Evolutionary conservation across 1,140 invertebrate genomes (phyloP), one percentile per base, ranked within the genome.

Genomic region (Alviniconcha marisindica): DNA sequence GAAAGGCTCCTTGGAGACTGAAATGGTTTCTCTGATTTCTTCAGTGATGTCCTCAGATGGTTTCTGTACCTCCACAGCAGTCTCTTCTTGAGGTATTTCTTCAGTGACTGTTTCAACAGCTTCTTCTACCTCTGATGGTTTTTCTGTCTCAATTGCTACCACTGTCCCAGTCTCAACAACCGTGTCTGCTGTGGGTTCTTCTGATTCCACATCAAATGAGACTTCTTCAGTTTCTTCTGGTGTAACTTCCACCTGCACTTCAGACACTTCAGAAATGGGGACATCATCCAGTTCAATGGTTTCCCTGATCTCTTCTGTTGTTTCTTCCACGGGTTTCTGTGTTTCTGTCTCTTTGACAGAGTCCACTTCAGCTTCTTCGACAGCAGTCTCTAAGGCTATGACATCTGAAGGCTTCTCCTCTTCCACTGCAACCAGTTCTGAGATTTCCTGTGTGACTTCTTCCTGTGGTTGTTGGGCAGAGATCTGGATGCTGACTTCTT

Each of bases 321-420:
- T 78, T 15, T 84, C 84, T 76, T 88, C 87, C 42, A 77, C 74
- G n/a, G 87, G 85, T 78, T 81, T 83, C 56, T 87, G 60, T 48
- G 79, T 42, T 76, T 87, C 83, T 18, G 38, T 63, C 48, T 79
- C 77, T 38, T n/a, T 51, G 28, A 81, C 51, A 40, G 51, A 48
- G n/a, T 51, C 69, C 54, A 51, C 66, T 71, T 40, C 40, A 31
- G 66, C n/a, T 18, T 54, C 33, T 54, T 83, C 78, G 31, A 44
- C 36, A 14, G 31, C 18, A 36, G 48, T 38, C 51, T 87, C 84
- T 80, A 44, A 3, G 38, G 33, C 15, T n/a, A 28, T 83, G 36
- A 76, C 73, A 71, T 84, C 78, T 40, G 63, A 60, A 40, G n/a
- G 69, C 33, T 81, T 78, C 79, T 83, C 48, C 5, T 77, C 83